A percentile compares a stretch with the other conserved stretches of the same genome.
These are phyloP conservation scores for Apamea monoglypha DNA, from an alignment of 2,888 invertebrate genomes.

Conservation along the genomic window DNA sequence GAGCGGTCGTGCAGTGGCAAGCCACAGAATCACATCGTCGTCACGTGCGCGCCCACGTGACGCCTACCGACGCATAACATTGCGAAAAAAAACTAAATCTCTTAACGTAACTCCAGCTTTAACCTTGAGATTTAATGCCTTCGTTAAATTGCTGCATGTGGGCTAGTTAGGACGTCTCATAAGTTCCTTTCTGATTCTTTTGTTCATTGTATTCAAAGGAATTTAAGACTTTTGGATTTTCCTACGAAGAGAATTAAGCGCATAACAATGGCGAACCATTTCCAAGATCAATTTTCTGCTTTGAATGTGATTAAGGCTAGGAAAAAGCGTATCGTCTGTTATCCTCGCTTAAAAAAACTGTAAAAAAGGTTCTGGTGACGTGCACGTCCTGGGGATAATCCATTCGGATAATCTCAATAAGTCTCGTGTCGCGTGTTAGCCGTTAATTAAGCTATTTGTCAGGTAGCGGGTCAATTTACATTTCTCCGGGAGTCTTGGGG, in stretches of 20 bases:
- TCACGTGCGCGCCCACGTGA: slow-evolving; percentile 89
- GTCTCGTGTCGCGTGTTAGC: slow-evolving; percentile 84
- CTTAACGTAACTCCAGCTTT: slow-evolving; percentile 81
- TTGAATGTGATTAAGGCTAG: slow-evolving; percentile 11
- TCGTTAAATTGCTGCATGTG: slow-evolving; percentile 85
- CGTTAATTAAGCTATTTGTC: slow-evolving; percentile 91
- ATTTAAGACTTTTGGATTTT: slow-evolving; percentile 66
- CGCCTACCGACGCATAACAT: slow-evolving; percentile 86
- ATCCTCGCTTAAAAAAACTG: slow-evolving; percentile 54
- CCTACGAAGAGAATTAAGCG: slow-evolving; percentile 61
- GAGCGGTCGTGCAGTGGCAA: slow-evolving; percentile 80
- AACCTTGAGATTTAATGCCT: slow-evolving; percentile 89
- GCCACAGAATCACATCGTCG: slow-evolving; percentile 77
- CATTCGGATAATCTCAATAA: slow-evolving; percentile 84
- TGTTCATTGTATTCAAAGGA: slow-evolving; percentile 81
- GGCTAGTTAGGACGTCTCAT: slow-evolving; percentile 79
- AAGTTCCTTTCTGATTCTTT: slow-evolving; percentile 78
- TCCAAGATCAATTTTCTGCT: slow-evolving; percentile 50
- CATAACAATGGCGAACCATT: slow-evolving; percentile 55
- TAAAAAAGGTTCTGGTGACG: slow-evolving; percentile 59
- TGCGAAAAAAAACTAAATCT: slow-evolving; percentile 89
- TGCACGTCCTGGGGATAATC: slow-evolving; percentile 71
- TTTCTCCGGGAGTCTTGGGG: slow-evolving; percentile 85
- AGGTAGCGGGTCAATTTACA: slow-evolving; percentile 87
- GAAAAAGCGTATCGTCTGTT: slow-evolving; percentile 16